Base-by-base conservation (phyloP, 2,797 vertebrate species). In the Tinamus major region DNA sequence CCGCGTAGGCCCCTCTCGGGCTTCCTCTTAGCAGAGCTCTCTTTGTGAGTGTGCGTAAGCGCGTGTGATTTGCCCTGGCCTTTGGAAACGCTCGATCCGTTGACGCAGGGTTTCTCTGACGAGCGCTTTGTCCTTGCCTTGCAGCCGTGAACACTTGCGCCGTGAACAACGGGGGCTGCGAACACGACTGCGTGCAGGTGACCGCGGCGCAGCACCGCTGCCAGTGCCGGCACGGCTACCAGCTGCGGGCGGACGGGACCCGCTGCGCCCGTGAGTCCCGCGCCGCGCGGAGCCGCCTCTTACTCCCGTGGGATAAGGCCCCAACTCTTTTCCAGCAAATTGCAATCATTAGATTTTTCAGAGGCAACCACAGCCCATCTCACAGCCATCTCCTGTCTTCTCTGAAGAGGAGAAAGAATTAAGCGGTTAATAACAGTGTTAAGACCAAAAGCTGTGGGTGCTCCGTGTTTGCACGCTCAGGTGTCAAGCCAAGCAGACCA, bases 141-240 rank as follows among this genome's bases (percentile, higher is more conserved):
- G 4, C 55, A 99, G 99, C 98, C 6, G 83, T 98, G 75, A 98
- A 97, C 93, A 98, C 98, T 0, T 99, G 99, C 3, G 82, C 98
- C 29, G 72, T 99, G 85, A 97, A 98, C 93, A 99, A 99, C 0
- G 99, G 99, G 0, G 99, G 99, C 91, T 99, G 99, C 2, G 98
- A 99, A 67, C 99, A 99, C 27, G 95, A 98, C 78, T 99, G 99
- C 0, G 92, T 99, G 80, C 99, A 99, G 97, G 97, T 99, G 96
- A 98, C 98, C 0, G 95, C 93, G 9, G 95, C 96, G 3, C 98
- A 98, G 91, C 98, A 98, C 92, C 98, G 92, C 79, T 99, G 99
- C 93, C 98, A 96, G 89, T 99, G 99, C 97, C 97, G 98, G 70
- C 97, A 97, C 5, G 97, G 93, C 49, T 98, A 98, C 93, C 93